Base-by-base conservation (phyloP, 2,797 vertebrate species). In the Pygocentrus nattereri region DNA sequence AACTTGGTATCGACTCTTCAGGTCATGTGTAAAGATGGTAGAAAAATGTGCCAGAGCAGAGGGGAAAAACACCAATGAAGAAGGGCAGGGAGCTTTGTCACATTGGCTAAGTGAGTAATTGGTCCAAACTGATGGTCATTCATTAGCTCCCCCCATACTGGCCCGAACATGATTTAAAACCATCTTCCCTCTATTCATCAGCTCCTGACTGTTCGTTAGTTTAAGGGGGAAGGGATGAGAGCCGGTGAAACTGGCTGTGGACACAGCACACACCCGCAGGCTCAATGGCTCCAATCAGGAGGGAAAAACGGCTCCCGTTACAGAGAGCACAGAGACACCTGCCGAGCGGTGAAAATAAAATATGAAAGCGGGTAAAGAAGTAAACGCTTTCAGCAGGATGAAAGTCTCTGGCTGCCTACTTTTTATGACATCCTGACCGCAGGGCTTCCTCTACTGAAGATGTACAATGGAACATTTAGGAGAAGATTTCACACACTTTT, bases 91-190 rank as follows among this genome's bases (percentile, higher is more conserved):
- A 86, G 86, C 90, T 93, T 92, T 93, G 92, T 93, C 91, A 90
- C 87, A 89, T 91, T 83, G 85, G 84, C 85, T 93, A 93, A 94
- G 92, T 93, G 92, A 94, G 90, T 92, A 91, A 93, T 94, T 93
- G 91, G 89, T 88, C 90, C 90, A 92, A 91, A 93, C 91, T 90
- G 77, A 86, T 79, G 82, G 86, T 88, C 90, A 93, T 93, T 90
- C 90, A 93, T 93, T 90, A 93, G 88, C 84, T 84, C 85, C 52
- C 68, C 74, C 75, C 56, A 25, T 44, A 74, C 50, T 23, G 79
- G 38, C n/a, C 30, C 34, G 47, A 80, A 23, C 41, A 56, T 85
- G 64, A 82, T 86, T 75, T 70, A 59, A 73, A 78, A 58, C 25
- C 19, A 11, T 21, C 74, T 64, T 49, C 19, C 70, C 82, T 85